Evolutionary conservation across 2,797 vertebrate species (phyloP).

Genomic region (Antennarius maculatus): DNA sequence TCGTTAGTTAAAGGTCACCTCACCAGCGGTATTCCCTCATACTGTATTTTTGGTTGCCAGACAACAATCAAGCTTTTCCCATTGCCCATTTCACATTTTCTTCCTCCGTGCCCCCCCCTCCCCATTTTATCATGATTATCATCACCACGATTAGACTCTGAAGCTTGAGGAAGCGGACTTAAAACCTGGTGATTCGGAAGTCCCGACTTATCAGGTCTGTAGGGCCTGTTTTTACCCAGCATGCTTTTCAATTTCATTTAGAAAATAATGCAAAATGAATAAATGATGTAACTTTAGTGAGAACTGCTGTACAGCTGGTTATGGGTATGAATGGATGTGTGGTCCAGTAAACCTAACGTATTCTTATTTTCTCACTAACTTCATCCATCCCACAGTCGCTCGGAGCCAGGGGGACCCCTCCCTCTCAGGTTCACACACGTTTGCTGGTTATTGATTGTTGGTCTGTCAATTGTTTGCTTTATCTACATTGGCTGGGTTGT

Average conservation of each 20-base stretch:
- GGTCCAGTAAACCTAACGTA: constrained; percentile 61
- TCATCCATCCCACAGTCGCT: constrained; percentile 56
- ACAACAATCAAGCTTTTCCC: constrained; percentile 69
- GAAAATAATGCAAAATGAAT: background rate
- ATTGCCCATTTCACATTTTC: constrained; percentile 85
- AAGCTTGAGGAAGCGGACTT: constrained; percentile 86
- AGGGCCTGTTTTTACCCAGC: constrained; percentile 66
- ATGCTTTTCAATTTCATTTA: constrained; percentile 52
- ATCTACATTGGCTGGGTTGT: constrained; percentile 36
- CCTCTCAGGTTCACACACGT: constrained; percentile 61
- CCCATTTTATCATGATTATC: constrained; percentile 78
- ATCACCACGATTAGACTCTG: constrained; percentile 69
- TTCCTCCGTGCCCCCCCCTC: constrained; percentile 57
- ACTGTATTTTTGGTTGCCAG: constrained; percentile 24
- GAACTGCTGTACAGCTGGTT: constrained; percentile 1
- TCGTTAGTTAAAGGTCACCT: constrained; percentile 17
- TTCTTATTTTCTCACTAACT: constrained; percentile 67
- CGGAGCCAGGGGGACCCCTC: constrained; percentile 57
- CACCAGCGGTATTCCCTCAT: constrained; percentile 26
- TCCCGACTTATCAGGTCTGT: constrained; percentile 85
- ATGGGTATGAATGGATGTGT: background rate
- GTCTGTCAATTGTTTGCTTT: constrained; percentile 52
- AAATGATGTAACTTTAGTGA: background rate
- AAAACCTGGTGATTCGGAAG: constrained; percentile 66
- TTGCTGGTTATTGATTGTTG: constrained; percentile 47